phyloP scores from a whole-genome alignment of 2,888 invertebrate species.

The Tubulanus polymorphus region DNA sequence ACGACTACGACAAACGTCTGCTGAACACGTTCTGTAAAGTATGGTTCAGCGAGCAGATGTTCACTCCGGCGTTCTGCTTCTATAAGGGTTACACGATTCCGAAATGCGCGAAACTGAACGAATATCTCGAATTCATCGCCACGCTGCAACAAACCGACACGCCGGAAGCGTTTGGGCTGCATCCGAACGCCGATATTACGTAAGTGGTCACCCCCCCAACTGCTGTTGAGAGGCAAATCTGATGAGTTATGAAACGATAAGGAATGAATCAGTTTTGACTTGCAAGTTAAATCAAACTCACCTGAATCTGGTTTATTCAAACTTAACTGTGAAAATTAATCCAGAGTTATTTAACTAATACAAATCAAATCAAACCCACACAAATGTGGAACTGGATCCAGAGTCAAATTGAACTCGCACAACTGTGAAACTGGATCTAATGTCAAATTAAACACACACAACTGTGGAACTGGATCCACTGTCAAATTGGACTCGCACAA shows the following conservation, averaged over 20 bases:
- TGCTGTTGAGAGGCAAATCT: too few relatives aligned
- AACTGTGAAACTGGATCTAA: too few relatives aligned
- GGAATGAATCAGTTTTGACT: not conserved
- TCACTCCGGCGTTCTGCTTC: conserved; percentile 46
- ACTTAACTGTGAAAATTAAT: conserved; percentile 10
- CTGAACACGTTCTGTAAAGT: conserved; percentile 53
- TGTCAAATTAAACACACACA: too few relatives aligned
- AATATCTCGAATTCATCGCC: conserved; percentile 48
- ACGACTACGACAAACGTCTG: conserved; percentile 53
- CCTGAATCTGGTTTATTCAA: not conserved
- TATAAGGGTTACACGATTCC: conserved; percentile 52
- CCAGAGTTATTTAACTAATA: not conserved
- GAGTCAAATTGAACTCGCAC: too few relatives aligned
- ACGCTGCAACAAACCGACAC: conserved; percentile 46
- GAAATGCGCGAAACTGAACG: conserved; percentile 42
- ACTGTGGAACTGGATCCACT: too few relatives aligned
- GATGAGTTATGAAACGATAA: too few relatives aligned
- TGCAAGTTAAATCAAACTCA: not conserved
- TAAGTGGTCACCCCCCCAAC: conserved; percentile 28
- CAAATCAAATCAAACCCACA: too few relatives aligned
- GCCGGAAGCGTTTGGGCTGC: conserved; percentile 53
- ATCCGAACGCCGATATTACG: conserved; percentile 54
- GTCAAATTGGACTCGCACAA: too few relatives aligned
- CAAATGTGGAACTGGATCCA: too few relatives aligned
- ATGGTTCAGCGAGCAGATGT: conserved; percentile 54